Base-by-base conservation (phyloP, 2,113 vertebrate genomes). In the Phalacrocorax aristotelis region DNA sequence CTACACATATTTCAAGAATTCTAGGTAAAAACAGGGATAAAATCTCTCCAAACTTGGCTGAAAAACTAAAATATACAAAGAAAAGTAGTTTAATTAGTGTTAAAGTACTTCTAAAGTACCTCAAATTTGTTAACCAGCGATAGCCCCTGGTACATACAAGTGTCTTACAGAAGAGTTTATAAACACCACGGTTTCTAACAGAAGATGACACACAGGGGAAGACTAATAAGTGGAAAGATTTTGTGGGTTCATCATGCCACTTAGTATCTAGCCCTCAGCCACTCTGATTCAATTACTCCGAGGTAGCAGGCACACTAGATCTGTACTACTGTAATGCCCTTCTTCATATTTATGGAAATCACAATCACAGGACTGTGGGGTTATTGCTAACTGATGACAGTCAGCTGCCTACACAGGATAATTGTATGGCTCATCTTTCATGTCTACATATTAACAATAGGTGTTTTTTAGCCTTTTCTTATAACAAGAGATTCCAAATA, bases 361-460 rank as follows among this genome's bases (percentile, higher is more conserved):
- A 36, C 4, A 71, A 48, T 34, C 38, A 38, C 15, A 90, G 48
- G 77, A 88, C 95, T 38, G 65, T 40, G 48, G 49, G 34, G 48
- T 93, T 92, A 94, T 46, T 95, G 81, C 69, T 78, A 89, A 74
- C 64, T 86, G 95, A 76, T 90, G 91, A 93, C 78, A 96, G 86
- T 6, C 4, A 1, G 44, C 42, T 69, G 75, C 65, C 65, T 46
- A 49, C 42, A 72, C 23, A 62, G 57, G 65, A 34, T 38, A 11
- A 66, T 40, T 84, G 29, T 72, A 52, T 6, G 19, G 51, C 12
- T 93, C 49, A 62, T 42, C 77, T 95, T 85, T 93, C 68, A n/a
- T 10, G 15, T 52, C 32, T 1, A 0, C 34, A 79, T 79, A 86
- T 69, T 69, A 85, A 42, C 48, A 64, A 58, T 9, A 81, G 11